Conservation (phyloP, 2,113 vertebrate species). For the Sakesphorus luctuosus region DNA sequence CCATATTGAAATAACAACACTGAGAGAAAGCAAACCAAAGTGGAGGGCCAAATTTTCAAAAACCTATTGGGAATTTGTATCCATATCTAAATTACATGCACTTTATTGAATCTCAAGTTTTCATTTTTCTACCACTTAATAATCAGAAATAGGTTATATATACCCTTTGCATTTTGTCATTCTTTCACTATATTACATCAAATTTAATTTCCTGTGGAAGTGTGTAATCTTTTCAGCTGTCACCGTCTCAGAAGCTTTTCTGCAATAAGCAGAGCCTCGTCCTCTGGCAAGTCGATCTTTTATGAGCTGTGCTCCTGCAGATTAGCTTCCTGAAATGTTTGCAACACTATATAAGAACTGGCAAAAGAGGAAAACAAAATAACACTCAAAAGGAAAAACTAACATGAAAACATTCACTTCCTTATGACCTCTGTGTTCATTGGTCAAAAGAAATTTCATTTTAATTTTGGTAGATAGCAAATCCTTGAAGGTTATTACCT, state of each 20-base stretch:
- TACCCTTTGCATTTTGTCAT: slow-evolving; percentile 26
- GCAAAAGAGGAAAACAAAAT: slow-evolving; percentile 19
- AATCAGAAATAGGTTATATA: background rate
- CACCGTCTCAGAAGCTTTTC: slow-evolving; percentile 42
- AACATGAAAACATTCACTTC: background rate
- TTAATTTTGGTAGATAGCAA: slow-evolving; percentile 13
- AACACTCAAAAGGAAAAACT: slow-evolving; percentile 20
- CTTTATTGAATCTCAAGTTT: slow-evolving; percentile 12
- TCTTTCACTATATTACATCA: slow-evolving; percentile 38
- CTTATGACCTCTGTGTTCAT: background rate
- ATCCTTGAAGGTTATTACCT: background rate
- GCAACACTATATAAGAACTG: background rate
- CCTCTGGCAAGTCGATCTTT: background rate
- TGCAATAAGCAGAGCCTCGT: slow-evolving; percentile 24
- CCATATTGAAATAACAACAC: background rate
- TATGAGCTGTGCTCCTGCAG: slow-evolving; percentile 33
- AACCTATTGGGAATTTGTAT: background rate
- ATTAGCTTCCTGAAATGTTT: slow-evolving; percentile 46
- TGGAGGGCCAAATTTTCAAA: background rate
- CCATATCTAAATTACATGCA: slow-evolving; percentile 2
- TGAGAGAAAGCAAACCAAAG: background rate
- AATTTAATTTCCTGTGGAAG: slow-evolving; percentile 66
- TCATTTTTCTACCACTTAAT: slow-evolving; percentile 37
- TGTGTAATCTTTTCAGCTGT: slow-evolving; percentile 35
- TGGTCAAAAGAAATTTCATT: background rate